phyloP scores from a whole-genome alignment of 1,140 invertebrate species.

The Drosophila novamexicana region DNA sequence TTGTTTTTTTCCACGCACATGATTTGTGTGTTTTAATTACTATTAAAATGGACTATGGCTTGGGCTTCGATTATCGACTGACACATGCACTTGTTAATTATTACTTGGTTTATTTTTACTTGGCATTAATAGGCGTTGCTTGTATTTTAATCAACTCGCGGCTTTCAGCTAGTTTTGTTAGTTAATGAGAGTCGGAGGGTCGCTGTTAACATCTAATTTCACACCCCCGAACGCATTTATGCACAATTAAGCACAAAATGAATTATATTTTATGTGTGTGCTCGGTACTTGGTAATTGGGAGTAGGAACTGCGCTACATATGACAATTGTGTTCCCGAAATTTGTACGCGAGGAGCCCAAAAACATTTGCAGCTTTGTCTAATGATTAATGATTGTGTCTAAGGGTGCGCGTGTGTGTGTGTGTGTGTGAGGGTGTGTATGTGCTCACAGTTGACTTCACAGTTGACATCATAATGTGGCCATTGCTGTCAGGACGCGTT shows the following conservation, averaged over 20 bases:
- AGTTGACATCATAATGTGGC: slow-evolving; percentile 76
- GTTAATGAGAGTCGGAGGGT: slow-evolving; percentile 1
- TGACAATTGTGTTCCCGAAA: slow-evolving; percentile 70
- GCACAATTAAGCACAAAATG: slow-evolving; percentile 72
- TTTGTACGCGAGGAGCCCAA: slow-evolving; percentile 46
- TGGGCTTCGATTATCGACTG: background rate
- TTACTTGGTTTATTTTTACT: background rate
- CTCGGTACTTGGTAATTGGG: slow-evolving; percentile 5
- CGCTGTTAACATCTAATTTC: slow-evolving; percentile 3
- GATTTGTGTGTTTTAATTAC: background rate
- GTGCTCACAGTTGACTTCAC: slow-evolving; percentile 59
- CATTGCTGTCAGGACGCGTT: slow-evolving; percentile 62
- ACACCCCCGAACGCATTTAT: slow-evolving; percentile 56
- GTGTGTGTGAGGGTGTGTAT: background rate
- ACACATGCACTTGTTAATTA: background rate
- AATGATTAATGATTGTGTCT: slow-evolving; percentile 73
- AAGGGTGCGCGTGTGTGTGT: slow-evolving; percentile 9
- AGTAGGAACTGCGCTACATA: slow-evolving; percentile 38
- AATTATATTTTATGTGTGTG: slow-evolving; percentile 56
- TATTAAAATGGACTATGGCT: background rate
- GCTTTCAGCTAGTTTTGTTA: slow-evolving; percentile 1
- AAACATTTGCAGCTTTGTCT: slow-evolving; percentile 49
- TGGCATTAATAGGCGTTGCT: background rate
- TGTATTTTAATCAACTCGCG: background rate
- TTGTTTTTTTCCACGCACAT: background rate